Conservation (phyloP, 2,797 vertebrate species). For the Allobates femoralis region DNA sequence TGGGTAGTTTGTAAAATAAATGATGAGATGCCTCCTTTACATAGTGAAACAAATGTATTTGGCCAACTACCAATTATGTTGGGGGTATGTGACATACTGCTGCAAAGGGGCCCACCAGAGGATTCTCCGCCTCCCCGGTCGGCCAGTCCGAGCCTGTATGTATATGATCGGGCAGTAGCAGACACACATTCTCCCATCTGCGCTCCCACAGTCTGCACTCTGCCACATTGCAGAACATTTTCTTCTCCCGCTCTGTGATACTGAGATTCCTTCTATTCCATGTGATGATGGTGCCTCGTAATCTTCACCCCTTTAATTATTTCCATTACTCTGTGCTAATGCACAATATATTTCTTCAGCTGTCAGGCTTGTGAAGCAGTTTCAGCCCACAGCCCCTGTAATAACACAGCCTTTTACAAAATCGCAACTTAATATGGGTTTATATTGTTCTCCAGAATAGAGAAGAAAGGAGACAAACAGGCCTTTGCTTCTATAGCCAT, state of each 20-base stretch:
- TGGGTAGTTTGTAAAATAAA: too few species aligned
- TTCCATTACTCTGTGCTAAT: conserved; percentile 66
- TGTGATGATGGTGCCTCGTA: conserved; percentile 44
- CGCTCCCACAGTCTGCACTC: neutral
- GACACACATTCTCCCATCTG: too few species aligned
- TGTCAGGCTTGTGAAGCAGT: conserved; percentile 65
- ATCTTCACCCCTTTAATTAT: conserved; percentile 68
- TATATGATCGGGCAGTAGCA: too few species aligned
- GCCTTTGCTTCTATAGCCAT: conserved; percentile 32
- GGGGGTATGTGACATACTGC: too few species aligned
- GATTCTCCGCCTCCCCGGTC: too few species aligned
- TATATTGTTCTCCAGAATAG: conserved; percentile 65
- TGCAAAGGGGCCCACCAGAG: too few species aligned
- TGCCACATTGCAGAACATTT: neutral
- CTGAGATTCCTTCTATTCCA: conserved; percentile 25
- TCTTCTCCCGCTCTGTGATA: conserved; percentile 17
- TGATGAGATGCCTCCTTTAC: too few species aligned
- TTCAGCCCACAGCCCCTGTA: conserved; percentile 65
- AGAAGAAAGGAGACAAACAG: conserved; percentile 62
- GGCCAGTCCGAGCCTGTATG: too few species aligned
- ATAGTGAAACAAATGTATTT: too few species aligned
- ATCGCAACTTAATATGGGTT: conserved; percentile 63
- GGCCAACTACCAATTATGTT: too few species aligned
- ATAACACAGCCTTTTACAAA: conserved; percentile 63
- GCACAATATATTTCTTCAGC: conserved; percentile 64